Percentiles rank a stretch among this genome's conserved stretches.
Conservation (phyloP, 53 echinoderm and acorn worm genomes). For the Temnopleurus reevesii region DNA sequence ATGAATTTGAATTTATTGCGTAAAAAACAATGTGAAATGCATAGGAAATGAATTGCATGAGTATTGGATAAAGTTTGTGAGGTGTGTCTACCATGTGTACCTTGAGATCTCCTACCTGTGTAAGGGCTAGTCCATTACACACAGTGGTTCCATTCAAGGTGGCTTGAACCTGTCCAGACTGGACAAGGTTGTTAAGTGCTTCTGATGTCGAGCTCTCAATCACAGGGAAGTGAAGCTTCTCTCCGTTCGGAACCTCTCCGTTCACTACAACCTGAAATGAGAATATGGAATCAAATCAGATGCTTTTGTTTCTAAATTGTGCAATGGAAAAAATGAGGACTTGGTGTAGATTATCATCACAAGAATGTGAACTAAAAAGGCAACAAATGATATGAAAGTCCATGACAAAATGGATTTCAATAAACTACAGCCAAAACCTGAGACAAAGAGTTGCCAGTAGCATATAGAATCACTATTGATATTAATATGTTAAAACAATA, state of each 20-base stretch:
- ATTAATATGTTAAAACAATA: no score
- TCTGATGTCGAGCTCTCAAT: constrained; percentile 78
- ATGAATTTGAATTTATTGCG: no score
- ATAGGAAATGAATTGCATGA: neutral
- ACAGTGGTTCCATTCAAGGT: constrained; percentile 79
- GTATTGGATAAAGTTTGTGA: neutral
- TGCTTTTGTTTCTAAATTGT: no score
- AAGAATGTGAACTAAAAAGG: no score
- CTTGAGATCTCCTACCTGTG: constrained; percentile 74
- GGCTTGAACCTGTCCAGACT: constrained; percentile 86
- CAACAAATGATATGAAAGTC: no score
- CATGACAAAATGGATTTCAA: no score
- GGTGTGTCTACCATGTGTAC: no score
- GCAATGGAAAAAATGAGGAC: neutral
- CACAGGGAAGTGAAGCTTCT: constrained; percentile 67
- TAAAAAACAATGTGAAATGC: no score
- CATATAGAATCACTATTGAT: no score
- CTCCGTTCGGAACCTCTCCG: constrained; percentile 14
- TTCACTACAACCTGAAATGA: constrained; percentile 36
- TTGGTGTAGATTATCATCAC: no score
- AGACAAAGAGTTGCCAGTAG: no score
- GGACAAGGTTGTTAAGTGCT: constrained; percentile 72
- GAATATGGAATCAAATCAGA: neutral
- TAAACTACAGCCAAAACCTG: no score
- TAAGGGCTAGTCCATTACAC: constrained; percentile 90